Percentiles rank a stretch among this genome's conserved stretches.
Evolutionary conservation across 2,888 invertebrate genomes (phyloP).

Genomic region (Tenodera sinensis): DNA sequence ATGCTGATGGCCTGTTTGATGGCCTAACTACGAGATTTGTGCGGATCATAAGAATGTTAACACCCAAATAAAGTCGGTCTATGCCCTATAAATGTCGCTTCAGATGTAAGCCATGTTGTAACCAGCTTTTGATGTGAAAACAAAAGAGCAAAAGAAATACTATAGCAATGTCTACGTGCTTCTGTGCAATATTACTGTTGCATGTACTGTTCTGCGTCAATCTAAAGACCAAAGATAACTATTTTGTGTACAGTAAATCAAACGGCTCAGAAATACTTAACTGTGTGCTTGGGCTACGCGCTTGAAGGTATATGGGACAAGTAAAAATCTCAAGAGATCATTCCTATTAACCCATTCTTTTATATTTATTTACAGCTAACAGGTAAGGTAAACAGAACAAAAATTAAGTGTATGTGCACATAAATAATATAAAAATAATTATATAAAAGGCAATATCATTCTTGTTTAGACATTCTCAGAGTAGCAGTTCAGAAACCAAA

Average conservation of each 20-base stretch:
- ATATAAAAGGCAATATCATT: no score
- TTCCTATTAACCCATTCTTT: no score
- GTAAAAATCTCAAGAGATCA: not conserved
- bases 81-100: not conserved
- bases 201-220: not conserved
- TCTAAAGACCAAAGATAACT: not conserved
- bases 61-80: not conserved
- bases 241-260: not conserved
- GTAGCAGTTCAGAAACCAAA: no score
- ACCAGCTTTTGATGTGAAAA: not conserved
- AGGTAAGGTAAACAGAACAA: no score
- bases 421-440: no score
- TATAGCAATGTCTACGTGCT: not conserved
- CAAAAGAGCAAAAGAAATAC: not conserved
- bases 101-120: not conserved
- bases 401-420: no score
- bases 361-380: no score
- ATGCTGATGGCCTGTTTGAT: no score
- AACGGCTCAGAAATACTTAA: not conserved
- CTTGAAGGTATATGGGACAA: not conserved
- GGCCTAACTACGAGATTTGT: no score
- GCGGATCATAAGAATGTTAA: no score
- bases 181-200: not conserved
- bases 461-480: no score
- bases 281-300: not conserved